Conservation (phyloP, 2,113 vertebrate species). For the Poeciliopsis retropinna region DNA sequence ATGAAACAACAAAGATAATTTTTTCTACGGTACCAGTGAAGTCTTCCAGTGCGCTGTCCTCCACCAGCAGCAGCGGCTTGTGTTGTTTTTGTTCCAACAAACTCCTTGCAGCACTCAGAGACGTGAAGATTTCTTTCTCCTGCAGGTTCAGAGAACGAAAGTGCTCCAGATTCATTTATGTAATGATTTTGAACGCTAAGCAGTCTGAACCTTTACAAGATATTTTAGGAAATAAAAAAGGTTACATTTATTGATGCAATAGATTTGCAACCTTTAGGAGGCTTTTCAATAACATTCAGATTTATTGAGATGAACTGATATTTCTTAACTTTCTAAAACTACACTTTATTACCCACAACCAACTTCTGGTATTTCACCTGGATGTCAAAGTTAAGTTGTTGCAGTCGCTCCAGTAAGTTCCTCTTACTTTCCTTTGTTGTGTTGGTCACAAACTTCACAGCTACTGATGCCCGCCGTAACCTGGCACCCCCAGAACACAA, state of each 20-base stretch:
- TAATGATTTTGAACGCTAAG: too few species aligned
- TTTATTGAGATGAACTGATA: background rate
- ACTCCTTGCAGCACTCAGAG: slow-evolving; percentile 91
- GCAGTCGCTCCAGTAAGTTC: slow-evolving; percentile 85
- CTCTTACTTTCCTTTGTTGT: slow-evolving; percentile 95
- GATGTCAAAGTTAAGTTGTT: slow-evolving; percentile 86
- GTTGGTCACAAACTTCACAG: slow-evolving; percentile 93
- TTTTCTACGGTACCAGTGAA: slow-evolving; percentile 82
- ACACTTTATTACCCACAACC: background rate
- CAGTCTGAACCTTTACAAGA: too few species aligned
- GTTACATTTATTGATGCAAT: too few species aligned
- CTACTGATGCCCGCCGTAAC: slow-evolving; percentile 81
- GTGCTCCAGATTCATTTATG: background rate
- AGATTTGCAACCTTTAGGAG: background rate
- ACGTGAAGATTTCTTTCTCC: slow-evolving; percentile 94
- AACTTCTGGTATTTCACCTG: slow-evolving; percentile 67
- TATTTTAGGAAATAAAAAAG: too few species aligned
- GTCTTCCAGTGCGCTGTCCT: slow-evolving; percentile 89
- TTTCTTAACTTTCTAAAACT: background rate
- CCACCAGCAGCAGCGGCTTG: slow-evolving; percentile 90
- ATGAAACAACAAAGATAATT: background rate
- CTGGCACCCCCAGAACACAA: slow-evolving; percentile 65
- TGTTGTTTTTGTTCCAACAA: slow-evolving; percentile 87
- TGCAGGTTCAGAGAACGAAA: slow-evolving; percentile 20
- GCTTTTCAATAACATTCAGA: background rate